Evolutionary conservation across 53 echinoderm and acorn worm genomes (phyloP).

Genomic region (Astropecten irregularis): DNA sequence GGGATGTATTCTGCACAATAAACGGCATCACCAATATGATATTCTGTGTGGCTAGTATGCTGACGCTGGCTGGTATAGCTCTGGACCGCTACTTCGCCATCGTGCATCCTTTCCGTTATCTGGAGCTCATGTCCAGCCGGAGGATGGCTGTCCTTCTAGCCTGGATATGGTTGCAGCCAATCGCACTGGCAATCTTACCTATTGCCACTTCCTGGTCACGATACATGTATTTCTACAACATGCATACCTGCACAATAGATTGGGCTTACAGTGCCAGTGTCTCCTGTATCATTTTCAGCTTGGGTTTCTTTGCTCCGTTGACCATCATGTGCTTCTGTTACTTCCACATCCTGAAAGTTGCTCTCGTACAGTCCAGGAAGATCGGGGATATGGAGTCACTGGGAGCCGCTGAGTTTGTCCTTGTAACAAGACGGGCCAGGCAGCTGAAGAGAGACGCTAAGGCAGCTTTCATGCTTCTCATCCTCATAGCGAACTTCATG

Average conservation of each 20-base stretch:
- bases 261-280: constrained; percentile 69
- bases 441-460: constrained; percentile 74
- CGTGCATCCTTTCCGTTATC: constrained; percentile 72
- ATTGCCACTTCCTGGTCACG: constrained; percentile 58
- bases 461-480: constrained; percentile 75
- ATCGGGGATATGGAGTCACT: constrained; percentile 27
- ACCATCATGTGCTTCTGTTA: constrained; percentile 74
- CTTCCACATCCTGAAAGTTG: constrained; percentile 73
- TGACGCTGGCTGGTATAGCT: constrained; percentile 81
- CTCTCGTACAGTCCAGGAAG: constrained; percentile 65
- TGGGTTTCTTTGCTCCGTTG: constrained; percentile 61
- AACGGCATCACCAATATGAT: constrained; percentile 52
- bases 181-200: constrained; percentile 65
- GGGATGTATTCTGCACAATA: constrained; percentile 58
- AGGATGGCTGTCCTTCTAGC: constrained; percentile 48
- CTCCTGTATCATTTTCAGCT: constrained; percentile 46
- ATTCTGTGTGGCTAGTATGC: constrained; percentile 72
- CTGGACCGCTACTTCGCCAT: constrained; percentile 86
- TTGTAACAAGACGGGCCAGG: constrained; percentile 31
- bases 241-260: constrained; percentile 76
- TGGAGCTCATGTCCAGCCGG: constrained; percentile 46
- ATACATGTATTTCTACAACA: constrained; percentile 64
- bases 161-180: constrained; percentile 82
- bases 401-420: neutral
- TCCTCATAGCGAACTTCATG: constrained; percentile 86